Evolutionary conservation across 2,113 vertebrate species (phyloP).

Genomic region (Percina caprodes): DNA sequence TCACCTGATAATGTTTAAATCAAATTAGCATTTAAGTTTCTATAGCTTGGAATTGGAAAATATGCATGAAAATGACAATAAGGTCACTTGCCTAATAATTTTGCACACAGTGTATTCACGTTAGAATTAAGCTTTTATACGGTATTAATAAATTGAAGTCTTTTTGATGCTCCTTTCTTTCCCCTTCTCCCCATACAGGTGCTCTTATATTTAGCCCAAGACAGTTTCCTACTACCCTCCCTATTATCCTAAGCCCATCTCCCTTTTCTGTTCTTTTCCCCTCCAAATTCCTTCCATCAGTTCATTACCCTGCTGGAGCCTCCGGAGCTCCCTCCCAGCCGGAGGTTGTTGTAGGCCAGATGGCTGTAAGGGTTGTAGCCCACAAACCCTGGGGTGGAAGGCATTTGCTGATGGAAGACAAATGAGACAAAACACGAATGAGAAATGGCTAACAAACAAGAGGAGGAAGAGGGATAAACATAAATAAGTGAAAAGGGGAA

Average conservation of each 20-base stretch:
- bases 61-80: no score
- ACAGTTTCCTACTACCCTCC: not conserved
- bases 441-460: slow-evolving; percentile 95
- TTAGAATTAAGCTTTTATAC: no score
- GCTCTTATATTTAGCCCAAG: not conserved
- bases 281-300: slow-evolving; percentile 54
- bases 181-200: not conserved
- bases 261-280: not conserved
- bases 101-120: no score
- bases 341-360: slow-evolving; percentile 99
- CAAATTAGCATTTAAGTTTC: no score
- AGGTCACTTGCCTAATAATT: no score
- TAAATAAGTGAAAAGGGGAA: slow-evolving; percentile 70
- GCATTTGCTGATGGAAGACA: slow-evolving; percentile 99
- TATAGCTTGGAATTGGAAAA: no score
- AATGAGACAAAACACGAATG: slow-evolving; percentile 99
- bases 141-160: not conserved
- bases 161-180: not conserved
- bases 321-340: slow-evolving; percentile 99
- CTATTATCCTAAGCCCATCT: slow-evolving; percentile 2
- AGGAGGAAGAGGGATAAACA: slow-evolving; percentile 87
- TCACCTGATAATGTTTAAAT: no score
- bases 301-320: slow-evolving; percentile 99
- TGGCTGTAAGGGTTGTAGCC: slow-evolving; percentile 99
- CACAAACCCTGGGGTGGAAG: slow-evolving; percentile 99